phyloP scores from a whole-genome alignment of 2,113 vertebrate genomes.

The Pavo muticus region DNA sequence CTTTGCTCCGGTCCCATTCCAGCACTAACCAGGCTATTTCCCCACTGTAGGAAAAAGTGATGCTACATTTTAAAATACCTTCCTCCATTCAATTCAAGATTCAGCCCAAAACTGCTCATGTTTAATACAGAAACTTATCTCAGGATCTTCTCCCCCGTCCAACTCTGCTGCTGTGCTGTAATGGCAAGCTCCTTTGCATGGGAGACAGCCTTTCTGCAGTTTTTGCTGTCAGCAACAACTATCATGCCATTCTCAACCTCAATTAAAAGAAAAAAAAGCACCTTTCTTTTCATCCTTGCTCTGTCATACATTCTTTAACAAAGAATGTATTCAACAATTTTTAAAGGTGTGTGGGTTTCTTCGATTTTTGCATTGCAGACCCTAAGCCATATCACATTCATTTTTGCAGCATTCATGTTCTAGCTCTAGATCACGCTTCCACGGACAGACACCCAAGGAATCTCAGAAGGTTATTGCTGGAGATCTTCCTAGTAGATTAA shows the following conservation, averaged over 20 bases:
- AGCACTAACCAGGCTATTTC: neutral
- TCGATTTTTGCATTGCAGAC: neutral
- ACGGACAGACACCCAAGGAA: neutral
- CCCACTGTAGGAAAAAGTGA: neutral
- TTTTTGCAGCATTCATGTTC: neutral
- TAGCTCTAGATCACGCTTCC: neutral
- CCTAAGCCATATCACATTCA: neutral
- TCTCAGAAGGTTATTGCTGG: neutral
- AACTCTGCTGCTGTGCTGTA: fast-evolving
- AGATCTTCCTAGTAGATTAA: neutral
- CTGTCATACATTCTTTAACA: neutral
- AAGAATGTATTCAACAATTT: neutral
- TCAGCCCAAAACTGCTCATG: neutral
- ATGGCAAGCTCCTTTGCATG: neutral
- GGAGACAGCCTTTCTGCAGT: neutral
- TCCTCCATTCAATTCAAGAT: neutral
- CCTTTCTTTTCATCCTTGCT: neutral
- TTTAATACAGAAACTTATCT: neutral
- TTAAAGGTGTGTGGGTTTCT: neutral
- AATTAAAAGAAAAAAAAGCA: neutral
- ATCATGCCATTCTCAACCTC: neutral
- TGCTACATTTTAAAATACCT: neutral
- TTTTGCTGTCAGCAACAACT: neutral
- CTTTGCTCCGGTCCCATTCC: neutral
- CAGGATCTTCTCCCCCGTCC: neutral